A percentile compares a stretch with the other conserved stretches of the same genome.
Evolutionary conservation across 2,888 invertebrate species (phyloP).

Genomic region (Lycaena phlaeas): DNA sequence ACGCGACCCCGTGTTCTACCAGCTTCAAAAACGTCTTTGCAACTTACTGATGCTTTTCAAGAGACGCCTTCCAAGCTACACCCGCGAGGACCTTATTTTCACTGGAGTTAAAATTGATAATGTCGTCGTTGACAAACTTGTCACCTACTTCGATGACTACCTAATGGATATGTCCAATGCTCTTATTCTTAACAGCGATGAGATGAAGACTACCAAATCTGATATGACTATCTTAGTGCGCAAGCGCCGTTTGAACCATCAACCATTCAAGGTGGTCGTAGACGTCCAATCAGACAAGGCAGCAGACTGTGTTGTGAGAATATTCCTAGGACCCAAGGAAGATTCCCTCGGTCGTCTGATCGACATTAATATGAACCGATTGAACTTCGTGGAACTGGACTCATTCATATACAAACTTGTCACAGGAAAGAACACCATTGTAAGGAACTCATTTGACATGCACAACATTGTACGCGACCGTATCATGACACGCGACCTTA

Average conservation of each 20-base stretch:
- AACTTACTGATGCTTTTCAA: slow-evolving; percentile 74
- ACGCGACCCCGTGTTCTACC: slow-evolving; percentile 83
- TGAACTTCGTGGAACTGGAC: slow-evolving; percentile 77
- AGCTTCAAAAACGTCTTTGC: slow-evolving; percentile 75
- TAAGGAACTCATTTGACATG: slow-evolving; percentile 76
- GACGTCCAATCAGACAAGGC: slow-evolving; percentile 71
- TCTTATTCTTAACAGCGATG: slow-evolving; percentile 56
- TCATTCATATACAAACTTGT: slow-evolving; percentile 73
- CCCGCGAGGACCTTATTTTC: slow-evolving; percentile 72
- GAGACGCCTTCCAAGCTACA: slow-evolving; percentile 71
- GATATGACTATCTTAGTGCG: slow-evolving; percentile 67
- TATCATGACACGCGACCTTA: slow-evolving; percentile 75
- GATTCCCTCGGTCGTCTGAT: slow-evolving; percentile 70
- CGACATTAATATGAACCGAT: slow-evolving; percentile 71
- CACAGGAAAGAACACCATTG: slow-evolving; percentile 77
- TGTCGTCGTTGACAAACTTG: slow-evolving; percentile 75
- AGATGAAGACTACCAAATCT: slow-evolving; percentile 55
- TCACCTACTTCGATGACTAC: slow-evolving; percentile 79
- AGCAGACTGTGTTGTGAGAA: slow-evolving; percentile 75
- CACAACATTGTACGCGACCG: slow-evolving; percentile 77
- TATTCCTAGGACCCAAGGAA: slow-evolving; percentile 80
- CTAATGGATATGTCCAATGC: slow-evolving; percentile 77
- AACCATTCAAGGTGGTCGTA: slow-evolving; percentile 73
- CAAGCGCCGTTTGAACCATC: slow-evolving; percentile 76
- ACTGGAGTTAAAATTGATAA: slow-evolving; percentile 76